These are phyloP conservation scores for Caenorhabditis tropicalis DNA, from an alignment of 1,140 invertebrate species.

Conservation along the genomic window DNA sequence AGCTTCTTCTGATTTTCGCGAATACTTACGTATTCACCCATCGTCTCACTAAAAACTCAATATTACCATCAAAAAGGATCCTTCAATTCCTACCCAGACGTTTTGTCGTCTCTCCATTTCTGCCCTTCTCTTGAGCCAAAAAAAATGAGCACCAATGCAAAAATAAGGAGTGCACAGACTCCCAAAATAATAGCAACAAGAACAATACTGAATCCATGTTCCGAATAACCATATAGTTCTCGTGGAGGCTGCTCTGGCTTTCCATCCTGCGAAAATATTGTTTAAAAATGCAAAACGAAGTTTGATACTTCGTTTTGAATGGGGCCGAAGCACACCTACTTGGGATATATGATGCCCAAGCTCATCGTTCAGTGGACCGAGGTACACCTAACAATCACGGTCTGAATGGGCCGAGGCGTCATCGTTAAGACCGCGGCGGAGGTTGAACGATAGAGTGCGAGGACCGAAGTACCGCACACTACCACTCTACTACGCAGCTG, in stretches of 20 bases:
- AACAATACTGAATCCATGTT: constrained; percentile 39
- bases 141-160: constrained; percentile 56
- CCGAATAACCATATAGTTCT: background rate
- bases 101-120: constrained; percentile 60
- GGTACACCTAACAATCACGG: constrained; percentile 1
- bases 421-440: background rate
- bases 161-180: constrained; percentile 5
- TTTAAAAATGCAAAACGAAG: background rate
- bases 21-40: constrained; percentile 57
- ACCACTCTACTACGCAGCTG: background rate
- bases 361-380: background rate
- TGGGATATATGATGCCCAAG: background rate
- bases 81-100: constrained; percentile 45
- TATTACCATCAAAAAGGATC: background rate
- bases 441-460: background rate
- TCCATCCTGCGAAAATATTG: constrained; percentile 59
- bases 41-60: constrained; percentile 52
- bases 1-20: constrained; percentile 57
- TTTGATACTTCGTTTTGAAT: background rate
- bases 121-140: constrained; percentile 59
- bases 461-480: background rate
- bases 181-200: constrained; percentile 47
- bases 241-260: background rate
- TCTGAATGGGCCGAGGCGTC: background rate
- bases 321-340: background rate